Percentiles rank a stretch among this genome's conserved stretches.
phyloP scores from a whole-genome alignment of 2,113 vertebrate species.

The Oreochromis niloticus region DNA sequence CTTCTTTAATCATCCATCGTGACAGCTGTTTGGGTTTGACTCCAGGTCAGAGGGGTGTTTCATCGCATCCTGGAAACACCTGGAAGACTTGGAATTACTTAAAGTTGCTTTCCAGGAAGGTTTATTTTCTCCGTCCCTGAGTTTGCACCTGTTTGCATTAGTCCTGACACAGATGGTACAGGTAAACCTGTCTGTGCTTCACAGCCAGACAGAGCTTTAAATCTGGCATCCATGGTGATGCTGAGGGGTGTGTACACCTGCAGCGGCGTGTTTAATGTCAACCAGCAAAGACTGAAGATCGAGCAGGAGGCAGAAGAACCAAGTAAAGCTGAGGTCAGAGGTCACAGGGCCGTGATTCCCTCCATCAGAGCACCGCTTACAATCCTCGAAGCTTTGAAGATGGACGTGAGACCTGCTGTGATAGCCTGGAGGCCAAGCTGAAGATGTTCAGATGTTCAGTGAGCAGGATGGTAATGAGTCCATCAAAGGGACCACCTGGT shows the following conservation, averaged over 20 bases:
- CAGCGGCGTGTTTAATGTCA: neutral
- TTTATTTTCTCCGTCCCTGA: neutral
- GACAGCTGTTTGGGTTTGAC: neutral
- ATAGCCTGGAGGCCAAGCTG: neutral
- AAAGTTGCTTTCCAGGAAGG: neutral
- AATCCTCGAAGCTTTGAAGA: neutral
- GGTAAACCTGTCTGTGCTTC: neutral
- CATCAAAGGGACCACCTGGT: neutral
- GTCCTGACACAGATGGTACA: neutral
- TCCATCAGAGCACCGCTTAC: accelerated
- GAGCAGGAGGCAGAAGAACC: neutral
- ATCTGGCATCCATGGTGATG: neutral
- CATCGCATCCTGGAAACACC: neutral
- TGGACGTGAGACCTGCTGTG: neutral
- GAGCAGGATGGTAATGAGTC: neutral
- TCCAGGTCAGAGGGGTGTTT: neutral
- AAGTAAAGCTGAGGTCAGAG: neutral
- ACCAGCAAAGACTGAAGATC: neutral
- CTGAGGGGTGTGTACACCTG: neutral
- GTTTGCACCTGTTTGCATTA: neutral
- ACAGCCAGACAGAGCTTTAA: neutral
- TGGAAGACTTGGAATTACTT: neutral
- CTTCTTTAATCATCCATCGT: neutral
- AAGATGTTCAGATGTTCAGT: neutral
- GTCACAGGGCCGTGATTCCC: neutral